phyloP scores from a whole-genome alignment of 2,113 vertebrate species.

The Circaetus cinerascens region DNA sequence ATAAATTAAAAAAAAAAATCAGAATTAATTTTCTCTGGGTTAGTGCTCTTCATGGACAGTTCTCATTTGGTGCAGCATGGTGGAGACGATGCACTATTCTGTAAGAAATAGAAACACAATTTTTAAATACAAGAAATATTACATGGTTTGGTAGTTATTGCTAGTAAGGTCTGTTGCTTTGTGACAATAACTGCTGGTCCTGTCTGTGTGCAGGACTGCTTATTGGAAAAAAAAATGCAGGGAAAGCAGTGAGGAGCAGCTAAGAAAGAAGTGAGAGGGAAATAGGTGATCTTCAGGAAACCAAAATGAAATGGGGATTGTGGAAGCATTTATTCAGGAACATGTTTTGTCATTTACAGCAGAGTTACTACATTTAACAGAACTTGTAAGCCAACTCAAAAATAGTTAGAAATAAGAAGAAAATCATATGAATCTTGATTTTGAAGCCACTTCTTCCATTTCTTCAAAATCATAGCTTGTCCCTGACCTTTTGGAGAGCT shows the following conservation, averaged over 20 bases:
- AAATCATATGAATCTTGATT: background rate
- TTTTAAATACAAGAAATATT: background rate
- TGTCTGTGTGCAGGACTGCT: background rate
- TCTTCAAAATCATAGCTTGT: background rate
- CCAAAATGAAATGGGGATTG: background rate
- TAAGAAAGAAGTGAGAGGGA: background rate
- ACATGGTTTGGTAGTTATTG: background rate
- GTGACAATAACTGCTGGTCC: background rate
- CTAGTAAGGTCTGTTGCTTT: background rate
- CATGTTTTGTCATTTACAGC: background rate
- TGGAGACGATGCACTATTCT: background rate
- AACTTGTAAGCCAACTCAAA: background rate
- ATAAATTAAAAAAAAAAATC: background rate
- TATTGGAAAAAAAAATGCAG: background rate
- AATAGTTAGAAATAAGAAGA: background rate
- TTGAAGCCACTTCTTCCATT: background rate
- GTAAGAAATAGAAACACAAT: background rate
- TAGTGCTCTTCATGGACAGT: background rate
- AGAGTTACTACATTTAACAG: background rate
- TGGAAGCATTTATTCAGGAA: background rate
- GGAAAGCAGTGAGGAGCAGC: background rate
- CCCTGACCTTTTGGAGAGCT: background rate
- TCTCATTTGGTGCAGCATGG: background rate
- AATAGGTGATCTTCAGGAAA: background rate
- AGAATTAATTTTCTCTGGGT: background rate